These are phyloP conservation scores for Neotoxoptera formosana DNA, from an alignment of 1,140 invertebrate genomes.

Conservation along the genomic window DNA sequence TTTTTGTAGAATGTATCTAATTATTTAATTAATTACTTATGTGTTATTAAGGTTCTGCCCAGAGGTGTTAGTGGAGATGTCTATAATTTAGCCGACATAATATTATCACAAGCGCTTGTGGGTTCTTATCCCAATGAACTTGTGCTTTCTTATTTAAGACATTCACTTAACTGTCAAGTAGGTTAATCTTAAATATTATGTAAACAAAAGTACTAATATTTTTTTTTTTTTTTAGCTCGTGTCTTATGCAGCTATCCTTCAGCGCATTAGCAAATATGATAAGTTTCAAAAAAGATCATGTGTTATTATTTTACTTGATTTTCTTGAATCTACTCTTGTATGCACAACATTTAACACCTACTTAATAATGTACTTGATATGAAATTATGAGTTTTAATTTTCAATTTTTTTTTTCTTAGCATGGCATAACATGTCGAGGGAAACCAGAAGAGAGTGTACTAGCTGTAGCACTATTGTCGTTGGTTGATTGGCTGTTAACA, in stretches of 20 bases:
- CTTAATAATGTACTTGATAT: not conserved
- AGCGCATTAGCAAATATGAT: constrained; percentile 88
- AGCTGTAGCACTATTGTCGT: constrained; percentile 76
- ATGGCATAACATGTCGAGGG: constrained; percentile 72
- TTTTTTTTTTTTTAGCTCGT: constrained; percentile 70
- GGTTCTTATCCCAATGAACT: constrained; percentile 90
- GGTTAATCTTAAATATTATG: not conserved
- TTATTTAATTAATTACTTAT: not conserved
- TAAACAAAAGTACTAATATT: not conserved
- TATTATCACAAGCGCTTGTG: constrained; percentile 90
- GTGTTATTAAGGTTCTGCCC: constrained; percentile 71
- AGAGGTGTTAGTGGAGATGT: constrained; percentile 88
- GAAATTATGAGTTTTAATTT: constrained; percentile 61
- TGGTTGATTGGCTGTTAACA: constrained; percentile 83
- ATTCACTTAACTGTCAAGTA: constrained; percentile 85
- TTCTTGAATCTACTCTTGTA: constrained; percentile 81
- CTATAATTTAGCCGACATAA: constrained; percentile 90
- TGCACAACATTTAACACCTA: constrained; percentile 62
- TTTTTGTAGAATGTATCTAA: not conserved
- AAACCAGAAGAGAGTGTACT: constrained; percentile 83
- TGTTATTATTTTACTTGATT: constrained; percentile 83
- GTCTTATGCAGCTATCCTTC: constrained; percentile 86
- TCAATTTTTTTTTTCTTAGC: constrained; percentile 61
- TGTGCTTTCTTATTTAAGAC: constrained; percentile 89
- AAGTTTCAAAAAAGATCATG: constrained; percentile 89